Evolutionary conservation across 2,888 invertebrate species (phyloP), one percentile per base, ranked within the genome.

Genomic region (Lasioglossum malachurum): DNA sequence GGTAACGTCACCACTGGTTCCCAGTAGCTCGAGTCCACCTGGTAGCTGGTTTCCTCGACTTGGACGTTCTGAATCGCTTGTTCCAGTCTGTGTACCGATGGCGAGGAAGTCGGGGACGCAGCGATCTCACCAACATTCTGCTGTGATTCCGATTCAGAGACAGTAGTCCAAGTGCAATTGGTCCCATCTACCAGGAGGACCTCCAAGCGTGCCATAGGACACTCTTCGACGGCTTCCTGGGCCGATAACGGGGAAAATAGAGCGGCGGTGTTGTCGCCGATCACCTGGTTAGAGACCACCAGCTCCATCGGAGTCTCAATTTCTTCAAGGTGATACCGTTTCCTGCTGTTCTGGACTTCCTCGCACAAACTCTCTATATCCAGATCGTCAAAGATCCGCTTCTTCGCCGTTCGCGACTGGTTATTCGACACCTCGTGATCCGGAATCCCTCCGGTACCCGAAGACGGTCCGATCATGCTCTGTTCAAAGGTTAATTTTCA

Each of bases 121-220:
- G 80, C 80, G 41, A 79, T 83, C 16, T 74, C 78, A 27, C 82
- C 83, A 27, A 78, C 44, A 49, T 53, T 80, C 23, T 91, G 88
- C 16, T 90, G 88, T 0, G 84, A 69, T 5, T 91, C 89, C 38
- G 89, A 10, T 19, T 91, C 91, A 2, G 90, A 90, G 3, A 90
- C 41, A 4, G 90, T 88, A 0, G 89, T 88, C 91, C 91, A 92
- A 10, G 91, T 88, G 82, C 88, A 91, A 27, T 85, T 87, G 46
- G 92, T 94, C 10, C 94, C 94, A 38, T 95, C 95, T 16, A 95
- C 95, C 7, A 95, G 94, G 23, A 95, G 90, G 0, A 95, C 95
- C 79, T 95, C 95, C 41, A 95, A 86, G 84, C 94, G 92, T 1
- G 95, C 91, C 12, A 95, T 91, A 0, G 94, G 92, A 49, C 90